These are phyloP conservation scores for Tanytarsus gracilentus DNA, from an alignment of 2,888 invertebrate genomes.

Conservation along the genomic window DNA sequence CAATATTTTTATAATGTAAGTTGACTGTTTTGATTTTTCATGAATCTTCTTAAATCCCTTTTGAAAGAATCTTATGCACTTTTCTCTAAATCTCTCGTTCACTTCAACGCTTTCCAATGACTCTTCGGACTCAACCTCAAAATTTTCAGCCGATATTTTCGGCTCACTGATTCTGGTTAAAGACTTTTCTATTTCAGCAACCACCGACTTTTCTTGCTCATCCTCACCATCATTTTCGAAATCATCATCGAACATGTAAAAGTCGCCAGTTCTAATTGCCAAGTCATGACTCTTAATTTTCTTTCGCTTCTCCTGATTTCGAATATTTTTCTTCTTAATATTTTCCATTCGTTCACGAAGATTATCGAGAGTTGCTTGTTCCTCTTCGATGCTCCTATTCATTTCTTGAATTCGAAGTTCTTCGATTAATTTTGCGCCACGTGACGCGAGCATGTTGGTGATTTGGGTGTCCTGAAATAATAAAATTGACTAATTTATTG, in stretches of 20 bases:
- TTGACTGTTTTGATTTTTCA: no score
- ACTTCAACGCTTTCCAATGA: no score
- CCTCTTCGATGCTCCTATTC: slow-evolving; percentile 50
- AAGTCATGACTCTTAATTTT: neutral
- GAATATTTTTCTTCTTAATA: slow-evolving; percentile 43
- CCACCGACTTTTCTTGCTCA: neutral
- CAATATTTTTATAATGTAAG: no score
- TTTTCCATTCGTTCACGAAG: slow-evolving; percentile 59
- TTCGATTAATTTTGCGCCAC: slow-evolving; percentile 62
- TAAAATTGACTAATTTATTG: no score
- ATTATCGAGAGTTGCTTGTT: slow-evolving; percentile 52
- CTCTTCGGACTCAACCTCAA: no score
- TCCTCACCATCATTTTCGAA: neutral
- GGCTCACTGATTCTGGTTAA: neutral
- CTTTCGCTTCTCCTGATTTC: no score
- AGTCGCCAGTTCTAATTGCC: slow-evolving; percentile 11
- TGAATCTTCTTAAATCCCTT: no score
- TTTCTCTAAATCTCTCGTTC: no score
- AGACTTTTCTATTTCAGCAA: neutral
- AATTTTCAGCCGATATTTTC: no score
- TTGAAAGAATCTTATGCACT: no score
- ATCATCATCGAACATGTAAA: slow-evolving; percentile 21
- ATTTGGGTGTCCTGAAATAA: slow-evolving; percentile 60
- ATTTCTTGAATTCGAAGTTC: slow-evolving; percentile 56
- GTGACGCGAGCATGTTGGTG: slow-evolving; percentile 57